Evolutionary conservation across 2,797 vertebrate species (phyloP).

Genomic region (Rallus crepitans): DNA sequence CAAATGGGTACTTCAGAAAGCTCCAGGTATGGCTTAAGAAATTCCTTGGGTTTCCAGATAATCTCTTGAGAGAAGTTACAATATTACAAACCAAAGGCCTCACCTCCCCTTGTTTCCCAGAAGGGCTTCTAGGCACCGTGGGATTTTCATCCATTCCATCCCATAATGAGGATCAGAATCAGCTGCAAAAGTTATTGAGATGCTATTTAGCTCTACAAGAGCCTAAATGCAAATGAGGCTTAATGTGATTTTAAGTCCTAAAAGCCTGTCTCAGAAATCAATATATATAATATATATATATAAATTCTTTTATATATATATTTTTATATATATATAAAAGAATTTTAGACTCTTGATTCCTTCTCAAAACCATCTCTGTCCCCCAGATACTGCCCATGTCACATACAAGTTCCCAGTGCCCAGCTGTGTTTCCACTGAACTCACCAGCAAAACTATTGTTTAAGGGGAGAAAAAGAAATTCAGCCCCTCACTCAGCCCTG

Average conservation of each 20-base stretch:
- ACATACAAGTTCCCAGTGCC: neutral
- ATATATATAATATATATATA: too few species aligned
- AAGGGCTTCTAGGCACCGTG: neutral
- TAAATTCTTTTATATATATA: too few species aligned
- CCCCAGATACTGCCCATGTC: rapidly evolving
- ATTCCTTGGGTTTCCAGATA: neutral
- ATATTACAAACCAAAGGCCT: neutral
- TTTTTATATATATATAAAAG: too few species aligned
- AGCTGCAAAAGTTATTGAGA: neutral
- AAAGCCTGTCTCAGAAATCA: neutral
- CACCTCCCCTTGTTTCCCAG: neutral
- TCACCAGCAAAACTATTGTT: neutral
- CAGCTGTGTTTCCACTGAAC: neutral
- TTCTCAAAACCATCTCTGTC: neutral
- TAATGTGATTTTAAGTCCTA: neutral
- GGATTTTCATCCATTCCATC: neutral
- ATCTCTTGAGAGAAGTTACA: neutral
- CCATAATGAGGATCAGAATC: neutral
- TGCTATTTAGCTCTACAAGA: neutral
- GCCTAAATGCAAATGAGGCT: neutral
- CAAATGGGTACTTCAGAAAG: neutral
- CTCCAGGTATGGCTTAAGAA: neutral
- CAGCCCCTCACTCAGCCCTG: neutral
- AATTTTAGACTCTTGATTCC: neutral
- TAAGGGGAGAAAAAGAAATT: neutral